Base-by-base conservation (phyloP, 2,113 vertebrate species). In the Dinomys branickii region DNA sequence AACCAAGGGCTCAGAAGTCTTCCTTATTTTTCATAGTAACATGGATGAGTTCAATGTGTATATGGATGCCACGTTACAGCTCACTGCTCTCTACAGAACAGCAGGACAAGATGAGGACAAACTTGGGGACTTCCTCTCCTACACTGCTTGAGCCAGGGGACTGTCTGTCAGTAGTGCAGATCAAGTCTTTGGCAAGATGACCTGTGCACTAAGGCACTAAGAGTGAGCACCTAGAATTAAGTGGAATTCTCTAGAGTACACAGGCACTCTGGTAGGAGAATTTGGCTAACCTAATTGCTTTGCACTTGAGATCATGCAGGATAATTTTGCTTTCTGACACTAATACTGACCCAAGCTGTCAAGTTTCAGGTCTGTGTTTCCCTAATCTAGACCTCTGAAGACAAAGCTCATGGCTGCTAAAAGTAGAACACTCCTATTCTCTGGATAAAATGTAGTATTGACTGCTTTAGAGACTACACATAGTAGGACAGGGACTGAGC, bases 21-120 rank as follows among this genome's bases (percentile, higher is more conserved):
- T 16, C 61, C 61, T 67, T 47, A 5, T 33, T 93, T 95, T 95
- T 85, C 54, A 94, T 26, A 90, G 9, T 83, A 91, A 47, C 38
- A 65, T 81, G 73, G 56, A 83, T 61, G 41, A 85, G 38, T 16
- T 88, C 41, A 77, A 35, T 82, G 24, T 83, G 8, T 92, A 44
- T 77, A 38, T 81, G 58, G 33, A 85, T 88, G 58, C 8, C 20
- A 78, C 14, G 30, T 73, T 6, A 19, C 3, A 96, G 47, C 2
- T 93, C n/a, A 52, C 17, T 94, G 13, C 20, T 91, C 83, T 82
- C 78, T 75, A 75, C 85, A 41, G 58, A 63, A 67, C 20, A 73
- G 6, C 26, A 89, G 85, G 63, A 85, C 16, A 24, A 3, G 54
- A 50, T 54, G 7, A 73, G 19, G 13, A 58, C 44, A 35, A 35